A percentile compares a stretch with the other conserved stretches of the same genome.
Conservation (phyloP, 1,140 invertebrate species). For the Capitella teleta region DNA sequence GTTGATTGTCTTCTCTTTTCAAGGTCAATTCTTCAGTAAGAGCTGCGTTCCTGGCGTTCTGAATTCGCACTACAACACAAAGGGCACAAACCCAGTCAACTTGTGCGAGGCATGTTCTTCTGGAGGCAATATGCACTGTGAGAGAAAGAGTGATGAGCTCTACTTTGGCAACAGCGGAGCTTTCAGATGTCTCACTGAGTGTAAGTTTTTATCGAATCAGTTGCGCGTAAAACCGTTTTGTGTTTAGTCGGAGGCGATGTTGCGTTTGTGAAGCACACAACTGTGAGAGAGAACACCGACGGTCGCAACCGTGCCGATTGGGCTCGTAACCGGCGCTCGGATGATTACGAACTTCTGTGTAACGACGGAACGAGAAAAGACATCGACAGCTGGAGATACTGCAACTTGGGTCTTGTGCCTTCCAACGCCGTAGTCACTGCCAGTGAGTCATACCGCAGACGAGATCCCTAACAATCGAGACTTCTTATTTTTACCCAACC, state of each 20-base stretch:
- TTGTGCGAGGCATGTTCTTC: constrained; percentile 91
- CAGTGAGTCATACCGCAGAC: constrained; percentile 43
- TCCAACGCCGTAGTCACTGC: constrained; percentile 83
- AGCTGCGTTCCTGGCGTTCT: constrained; percentile 81
- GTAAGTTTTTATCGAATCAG: constrained; percentile 23
- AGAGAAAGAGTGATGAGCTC: constrained; percentile 71
- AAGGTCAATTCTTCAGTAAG: constrained; percentile 73
- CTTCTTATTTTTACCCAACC: neutral
- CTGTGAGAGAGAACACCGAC: constrained; percentile 79
- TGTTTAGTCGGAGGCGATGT: constrained; percentile 61
- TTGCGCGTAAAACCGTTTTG: neutral
- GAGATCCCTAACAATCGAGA: neutral
- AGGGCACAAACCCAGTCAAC: constrained; percentile 65
- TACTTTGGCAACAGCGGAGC: constrained; percentile 84
- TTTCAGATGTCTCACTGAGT: constrained; percentile 84
- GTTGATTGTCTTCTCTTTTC: constrained; percentile 1
- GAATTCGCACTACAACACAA: constrained; percentile 65
- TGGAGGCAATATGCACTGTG: constrained; percentile 65
- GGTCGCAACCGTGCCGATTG: constrained; percentile 78
- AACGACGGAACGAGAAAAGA: constrained; percentile 66
- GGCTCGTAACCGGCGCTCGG: constrained; percentile 79
- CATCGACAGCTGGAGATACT: constrained; percentile 65
- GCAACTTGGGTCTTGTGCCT: constrained; percentile 82
- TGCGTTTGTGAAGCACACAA: constrained; percentile 88
- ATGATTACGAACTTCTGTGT: constrained; percentile 88